These are phyloP conservation scores for Lingula anatina DNA, from an alignment of 2,888 invertebrate genomes.

Conservation along the genomic window DNA sequence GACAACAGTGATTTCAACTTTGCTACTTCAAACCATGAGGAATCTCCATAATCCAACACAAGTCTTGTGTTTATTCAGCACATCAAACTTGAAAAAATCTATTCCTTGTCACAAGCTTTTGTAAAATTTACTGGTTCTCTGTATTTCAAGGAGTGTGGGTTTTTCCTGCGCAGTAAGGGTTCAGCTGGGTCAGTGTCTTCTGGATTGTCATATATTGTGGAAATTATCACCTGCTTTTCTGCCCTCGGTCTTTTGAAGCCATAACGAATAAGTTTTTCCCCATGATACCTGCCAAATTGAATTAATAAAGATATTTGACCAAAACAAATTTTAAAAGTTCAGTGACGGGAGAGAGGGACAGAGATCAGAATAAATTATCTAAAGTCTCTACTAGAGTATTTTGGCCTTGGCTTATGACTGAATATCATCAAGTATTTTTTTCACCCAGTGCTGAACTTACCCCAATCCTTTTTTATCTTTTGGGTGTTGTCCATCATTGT, in stretches of 20 bases:
- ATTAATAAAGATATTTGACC: too few species aligned
- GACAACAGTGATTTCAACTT: too few species aligned
- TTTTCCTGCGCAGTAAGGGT: constrained; percentile 26
- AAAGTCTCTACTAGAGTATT: neutral
- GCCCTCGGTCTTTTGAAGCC: constrained; percentile 6
- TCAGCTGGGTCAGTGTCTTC: constrained; percentile 36
- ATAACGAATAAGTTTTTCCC: constrained; percentile 28
- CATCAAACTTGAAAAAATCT: too few species aligned
- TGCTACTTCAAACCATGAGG: too few species aligned
- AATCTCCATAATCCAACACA: too few species aligned
- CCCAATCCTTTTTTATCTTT: constrained; percentile 39
- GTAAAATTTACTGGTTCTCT: too few species aligned
- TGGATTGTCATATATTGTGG: constrained; percentile 42
- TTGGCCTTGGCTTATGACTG: neutral
- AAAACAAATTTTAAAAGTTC: neutral
- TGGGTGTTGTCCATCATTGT: constrained; percentile 43
- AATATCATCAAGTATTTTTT: neutral
- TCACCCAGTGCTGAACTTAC: too few species aligned
- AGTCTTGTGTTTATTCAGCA: too few species aligned
- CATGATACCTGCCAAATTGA: constrained; percentile 28
- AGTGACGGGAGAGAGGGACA: neutral
- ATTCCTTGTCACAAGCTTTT: too few species aligned
- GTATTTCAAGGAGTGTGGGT: constrained; percentile 32
- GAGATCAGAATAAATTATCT: too few species aligned
- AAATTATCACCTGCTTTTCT: constrained; percentile 18